Percentiles rank a stretch among this genome's conserved stretches.
These are phyloP conservation scores for Listronotus oregonensis DNA, from an alignment of 1,140 invertebrate genomes.

Conservation along the genomic window DNA sequence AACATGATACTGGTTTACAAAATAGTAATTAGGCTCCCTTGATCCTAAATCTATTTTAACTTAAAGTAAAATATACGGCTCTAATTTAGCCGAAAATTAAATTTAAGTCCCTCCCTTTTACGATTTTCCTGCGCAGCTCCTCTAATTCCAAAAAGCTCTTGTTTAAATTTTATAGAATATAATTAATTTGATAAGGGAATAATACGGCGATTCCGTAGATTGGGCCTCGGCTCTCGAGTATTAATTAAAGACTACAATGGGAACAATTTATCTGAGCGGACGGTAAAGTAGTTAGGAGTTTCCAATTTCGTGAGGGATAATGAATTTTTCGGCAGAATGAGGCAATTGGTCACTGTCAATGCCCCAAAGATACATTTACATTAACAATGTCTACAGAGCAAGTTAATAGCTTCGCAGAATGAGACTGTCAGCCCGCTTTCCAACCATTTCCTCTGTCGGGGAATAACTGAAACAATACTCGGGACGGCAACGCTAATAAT, in stretches of 20 bases:
- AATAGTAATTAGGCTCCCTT: too few species aligned
- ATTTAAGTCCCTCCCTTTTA: conserved; percentile 7
- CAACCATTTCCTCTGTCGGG: conserved; percentile 37
- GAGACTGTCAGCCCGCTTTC: conserved; percentile 31
- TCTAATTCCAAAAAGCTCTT: conserved; percentile 19
- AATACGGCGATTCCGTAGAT: conserved; percentile 44
- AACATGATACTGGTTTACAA: too few species aligned
- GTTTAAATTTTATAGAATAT: conserved; percentile 40
- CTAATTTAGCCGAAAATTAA: too few species aligned
- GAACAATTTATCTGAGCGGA: conserved; percentile 48
- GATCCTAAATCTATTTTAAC: too few species aligned
- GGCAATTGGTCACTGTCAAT: conserved; percentile 56
- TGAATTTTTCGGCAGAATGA: conserved; percentile 55
- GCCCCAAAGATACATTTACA: conserved; percentile 55
- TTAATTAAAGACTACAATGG: conserved; percentile 54
- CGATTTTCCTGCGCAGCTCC: conserved; percentile 23
- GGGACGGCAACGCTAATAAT: conserved; percentile 33
- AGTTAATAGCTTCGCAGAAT: conserved; percentile 53
- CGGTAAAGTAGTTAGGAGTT: conserved; percentile 48
- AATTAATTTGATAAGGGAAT: conserved; percentile 44
- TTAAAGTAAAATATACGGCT: too few species aligned
- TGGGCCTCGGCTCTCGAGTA: conserved; percentile 42
- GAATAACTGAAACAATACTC: conserved; percentile 39
- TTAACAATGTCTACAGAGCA: conserved; percentile 54
- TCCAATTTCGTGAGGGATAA: conserved; percentile 54